Evolutionary conservation across 2,113 vertebrate genomes (phyloP), one percentile per base, ranked within the genome.

Genomic region (Terrapene triunguis): DNA sequence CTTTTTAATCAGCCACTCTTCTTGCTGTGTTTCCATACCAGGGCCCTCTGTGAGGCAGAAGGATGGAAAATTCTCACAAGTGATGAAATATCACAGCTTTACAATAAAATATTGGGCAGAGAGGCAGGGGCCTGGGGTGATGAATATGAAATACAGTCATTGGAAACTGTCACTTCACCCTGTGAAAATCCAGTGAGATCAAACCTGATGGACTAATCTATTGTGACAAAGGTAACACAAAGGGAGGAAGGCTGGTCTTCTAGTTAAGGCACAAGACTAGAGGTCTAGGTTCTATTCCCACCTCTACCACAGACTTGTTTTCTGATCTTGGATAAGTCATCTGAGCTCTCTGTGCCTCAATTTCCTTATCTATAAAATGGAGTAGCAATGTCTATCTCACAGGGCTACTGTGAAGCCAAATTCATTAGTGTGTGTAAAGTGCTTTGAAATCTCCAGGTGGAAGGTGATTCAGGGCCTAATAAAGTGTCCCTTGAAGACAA

Each of bases 281-380:
- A 91, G 32, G n/a, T 22, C 22, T 47, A 44, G n/a, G 5, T 62
- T 42, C 69, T 74, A 42, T 74, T 38, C n/a, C 21, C 21, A 74
- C 19, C 35, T 74, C 69, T 74, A 42, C 21, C 69, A 74, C 16
- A 74, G 69, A 21, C 38, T 42, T 22, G 35, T 38, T 84, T 87
- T 59, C 38, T 16, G 19, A 42, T 80, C 84, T 21, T 14, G 81
- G 44, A 50, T 27, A 85, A 82, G 72, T 62, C 47, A 47, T 1
- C 0, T n/a, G 79, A 88, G 13, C 11, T 88, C 21, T 80, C 38
- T 53, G 80, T 69, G 62, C 24, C 80, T 59, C 76, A 80, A 2
- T 92, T 88, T 92, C 47, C 57, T 92, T 90, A 92, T 74, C 78
- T 76, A 69, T 80, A 90, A 53, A n/a, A 76, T 27, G 74, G 50